These are phyloP conservation scores for Anastrepha obliqua DNA, from an alignment of 1,140 invertebrate genomes.

Conservation along the genomic window DNA sequence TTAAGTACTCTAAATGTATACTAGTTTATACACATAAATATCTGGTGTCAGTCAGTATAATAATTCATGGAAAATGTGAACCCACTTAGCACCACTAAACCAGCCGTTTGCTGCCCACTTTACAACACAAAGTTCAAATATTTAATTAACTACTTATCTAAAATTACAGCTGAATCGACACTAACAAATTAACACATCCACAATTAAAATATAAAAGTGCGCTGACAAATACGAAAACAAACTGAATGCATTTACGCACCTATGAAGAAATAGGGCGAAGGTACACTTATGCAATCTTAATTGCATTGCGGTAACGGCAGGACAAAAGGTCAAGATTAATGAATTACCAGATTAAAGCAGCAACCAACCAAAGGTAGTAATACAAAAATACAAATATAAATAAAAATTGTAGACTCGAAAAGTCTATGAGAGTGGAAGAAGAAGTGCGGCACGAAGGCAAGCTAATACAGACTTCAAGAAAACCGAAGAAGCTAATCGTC, in stretches of 20 bases:
- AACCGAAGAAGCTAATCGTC: not conserved
- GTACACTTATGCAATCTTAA: constrained; percentile 18
- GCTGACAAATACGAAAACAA: not conserved
- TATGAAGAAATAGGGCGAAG: not conserved
- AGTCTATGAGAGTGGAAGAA: not conserved
- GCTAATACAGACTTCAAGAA: not conserved
- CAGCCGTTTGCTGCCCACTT: not conserved
- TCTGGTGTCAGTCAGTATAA: not conserved
- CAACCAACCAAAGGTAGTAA: not conserved
- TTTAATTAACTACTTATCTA: constrained; percentile 46
- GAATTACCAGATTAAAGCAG: constrained; percentile 6
- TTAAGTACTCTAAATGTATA: not conserved
- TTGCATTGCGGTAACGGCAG: constrained; percentile 13
- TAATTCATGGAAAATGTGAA: not conserved
- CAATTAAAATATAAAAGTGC: not conserved
- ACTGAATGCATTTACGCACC: not conserved
- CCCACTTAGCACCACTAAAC: not conserved
- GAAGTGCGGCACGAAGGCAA: not conserved
- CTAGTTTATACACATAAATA: no score
- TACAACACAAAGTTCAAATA: constrained; percentile 23
- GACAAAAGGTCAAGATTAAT: constrained; percentile 50
- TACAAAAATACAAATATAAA: not conserved
- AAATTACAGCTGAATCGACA: constrained; percentile 2
- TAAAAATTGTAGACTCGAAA: not conserved
- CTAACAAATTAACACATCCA: constrained; percentile 43